These are phyloP conservation scores for Heterocephalus glaber DNA, from an alignment of 2,113 vertebrate species.

Conservation along the genomic window DNA sequence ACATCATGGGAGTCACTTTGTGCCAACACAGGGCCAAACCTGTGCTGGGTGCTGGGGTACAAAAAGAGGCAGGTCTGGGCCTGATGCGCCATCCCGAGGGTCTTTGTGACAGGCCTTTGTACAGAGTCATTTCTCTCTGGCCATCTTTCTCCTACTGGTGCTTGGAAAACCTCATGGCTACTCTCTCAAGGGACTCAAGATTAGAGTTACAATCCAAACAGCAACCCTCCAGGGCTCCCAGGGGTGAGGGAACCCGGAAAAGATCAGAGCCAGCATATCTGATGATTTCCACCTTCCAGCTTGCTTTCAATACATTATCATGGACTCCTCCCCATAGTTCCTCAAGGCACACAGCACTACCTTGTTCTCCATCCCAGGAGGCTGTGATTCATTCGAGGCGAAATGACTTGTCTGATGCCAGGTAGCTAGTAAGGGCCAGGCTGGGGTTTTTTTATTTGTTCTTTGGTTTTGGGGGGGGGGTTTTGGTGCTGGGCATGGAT, in stretches of 20 bases:
- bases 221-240: neutral
- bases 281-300: neutral
- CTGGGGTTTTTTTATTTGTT: neutral
- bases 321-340: neutral
- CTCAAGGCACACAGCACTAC: neutral
- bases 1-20: neutral
- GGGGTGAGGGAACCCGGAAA: neutral
- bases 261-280: neutral
- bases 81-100: neutral
- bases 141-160: neutral
- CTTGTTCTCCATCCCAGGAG: neutral
- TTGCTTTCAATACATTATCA: neutral
- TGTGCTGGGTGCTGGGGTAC: neutral
- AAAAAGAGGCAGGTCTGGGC: neutral
- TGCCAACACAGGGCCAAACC: neutral
- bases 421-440: constrained; percentile 61
- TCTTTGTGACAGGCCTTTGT: neutral
- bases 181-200: neutral
- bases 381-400: neutral
- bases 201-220: neutral
- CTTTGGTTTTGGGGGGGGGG: neutral
- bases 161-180: neutral
- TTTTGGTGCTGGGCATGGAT: neutral
- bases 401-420: neutral
- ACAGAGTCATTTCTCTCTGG: neutral